Conservation (phyloP, 1,140 invertebrate species). For the Drusus annulatus region DNA sequence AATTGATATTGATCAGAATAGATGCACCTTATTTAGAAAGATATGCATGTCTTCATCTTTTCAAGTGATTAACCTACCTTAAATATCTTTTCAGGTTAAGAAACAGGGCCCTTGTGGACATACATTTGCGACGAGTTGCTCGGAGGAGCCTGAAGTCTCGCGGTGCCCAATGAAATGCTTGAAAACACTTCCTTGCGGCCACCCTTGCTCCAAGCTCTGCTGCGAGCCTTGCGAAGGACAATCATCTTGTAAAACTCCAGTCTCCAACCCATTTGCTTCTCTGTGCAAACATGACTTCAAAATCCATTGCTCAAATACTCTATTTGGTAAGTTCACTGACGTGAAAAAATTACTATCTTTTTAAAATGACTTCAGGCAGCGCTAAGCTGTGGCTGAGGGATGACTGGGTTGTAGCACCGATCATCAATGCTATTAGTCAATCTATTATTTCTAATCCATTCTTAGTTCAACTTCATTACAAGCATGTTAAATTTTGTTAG, state of each 20-base stretch:
- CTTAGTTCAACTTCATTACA: too few relatives aligned
- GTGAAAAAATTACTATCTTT: too few relatives aligned
- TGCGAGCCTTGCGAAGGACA: conserved; percentile 66
- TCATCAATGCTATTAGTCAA: too few relatives aligned
- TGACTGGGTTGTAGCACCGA: too few relatives aligned
- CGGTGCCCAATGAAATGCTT: conserved; percentile 68
- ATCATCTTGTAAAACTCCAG: conserved; percentile 60
- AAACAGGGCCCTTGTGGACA: conserved; percentile 70
- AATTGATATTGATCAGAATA: too few relatives aligned
- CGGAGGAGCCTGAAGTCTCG: conserved; percentile 61
- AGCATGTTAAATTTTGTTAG: too few relatives aligned
- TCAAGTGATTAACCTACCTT: conserved; percentile 15
- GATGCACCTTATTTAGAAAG: too few relatives aligned
- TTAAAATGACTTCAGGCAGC: too few relatives aligned
- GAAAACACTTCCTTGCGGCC: conserved; percentile 67
- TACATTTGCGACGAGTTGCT: conserved; percentile 64
- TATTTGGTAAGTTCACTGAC: not conserved
- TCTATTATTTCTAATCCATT: too few relatives aligned
- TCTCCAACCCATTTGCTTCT: conserved; percentile 57
- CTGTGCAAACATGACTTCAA: conserved; percentile 68
- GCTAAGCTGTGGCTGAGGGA: too few relatives aligned
- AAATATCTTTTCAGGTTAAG: conserved; percentile 62
- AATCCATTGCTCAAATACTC: conserved; percentile 63
- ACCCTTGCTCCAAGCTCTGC: conserved; percentile 70
- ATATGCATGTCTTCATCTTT: too few relatives aligned